Base-by-base conservation (phyloP, 2,888 invertebrate genomes). In the Eucera pruinosa region DNA sequence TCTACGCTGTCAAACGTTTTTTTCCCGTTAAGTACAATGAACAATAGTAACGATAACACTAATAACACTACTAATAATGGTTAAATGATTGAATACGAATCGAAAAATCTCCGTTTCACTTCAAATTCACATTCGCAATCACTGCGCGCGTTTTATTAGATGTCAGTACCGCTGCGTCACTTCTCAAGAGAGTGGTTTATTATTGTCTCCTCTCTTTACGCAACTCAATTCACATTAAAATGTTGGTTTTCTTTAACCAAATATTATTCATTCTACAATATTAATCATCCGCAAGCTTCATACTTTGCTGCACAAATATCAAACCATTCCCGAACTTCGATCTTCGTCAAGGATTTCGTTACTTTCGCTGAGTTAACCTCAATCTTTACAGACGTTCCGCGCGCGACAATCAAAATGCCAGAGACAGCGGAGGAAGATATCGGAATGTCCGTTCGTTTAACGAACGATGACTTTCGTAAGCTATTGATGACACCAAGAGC, bases 401-500 rank as follows among this genome's bases (percentile, higher is more conserved):
- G 9, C 11, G 18, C 23, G 78, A 66, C 47, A 54, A 15, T 41
- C 64, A 91, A 88, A 85, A 92, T 92, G 92, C 90, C 91, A 7
- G 92, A 92, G 27, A 87, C 87, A 33, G 85, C 82, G 69, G 91
- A 92, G 20, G 92, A 92, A 30, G 92, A 92, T 33, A 81, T 88
- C 69, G 65, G 84, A 3, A 86, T 91, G 79, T 97, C 97, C 0
- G 96, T 96, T 88, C 95, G 97, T 83, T 94, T 99, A 66, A 98
- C 98, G 9, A 99, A 99, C 94, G 99, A 98, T 91, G 99, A 99
- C 93, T 99, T 99, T 90, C 95, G 99, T 67, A 98, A 98, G 91
- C 93, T 99, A 62, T 93, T 99, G 83, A 98, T 98, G 96, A 99
- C 99, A 0, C 99, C 99, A 0, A 94, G 98, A 77, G 95, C 96